Evolutionary conservation across 2,113 vertebrate species (phyloP), one percentile per base, ranked within the genome.

Genomic region (Mus pahari): DNA sequence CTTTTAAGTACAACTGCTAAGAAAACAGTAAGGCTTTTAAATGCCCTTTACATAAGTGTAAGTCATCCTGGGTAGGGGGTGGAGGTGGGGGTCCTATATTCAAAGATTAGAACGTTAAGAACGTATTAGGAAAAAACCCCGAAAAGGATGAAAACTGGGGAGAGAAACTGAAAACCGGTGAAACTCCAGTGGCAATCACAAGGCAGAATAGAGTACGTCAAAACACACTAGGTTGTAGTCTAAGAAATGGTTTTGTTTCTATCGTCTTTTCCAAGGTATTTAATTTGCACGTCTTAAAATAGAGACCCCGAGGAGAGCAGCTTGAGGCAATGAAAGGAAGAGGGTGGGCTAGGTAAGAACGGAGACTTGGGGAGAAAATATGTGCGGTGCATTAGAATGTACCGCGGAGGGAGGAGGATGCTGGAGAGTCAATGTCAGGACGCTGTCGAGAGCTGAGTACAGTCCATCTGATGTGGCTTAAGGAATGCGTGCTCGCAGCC

Each of bases 261-360:
- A 86, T 94, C 53, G 64, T 92, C 75, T 83, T 60, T n/a, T 31
- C 91, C 42, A 89, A 95, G 91, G 90, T 97, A 96, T 97, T 97
- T 96, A 86, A 96, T 96, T 93, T 97, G 94, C 88, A 93, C 84
- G 45, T 95, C 96, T 95, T 96, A 94, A 97, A 97, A 96, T 93
- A 97, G 97, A 97, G 93, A 96, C 93, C 96, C 94, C 19, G 75
- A 97, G 77, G 90, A 89, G 75, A 89, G 95, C 88, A 96, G 97
- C 94, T 89, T 92, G 94, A 95, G 68, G 90, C 93, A 68, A 60
- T 77, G 88, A 71, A 94, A 77, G 93, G 58, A 89, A 93, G 64
- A 75, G 90, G 89, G 94, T 26, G 88, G 89, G 92, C 89, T 94
- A 95, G 97, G 95, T 96, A 96, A 86, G 94, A 92, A 93, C 58